Evolutionary conservation across 2,888 invertebrate genomes (phyloP), one percentile per base, ranked within the genome.

Genomic region (Drosophila atroscutellata): DNA sequence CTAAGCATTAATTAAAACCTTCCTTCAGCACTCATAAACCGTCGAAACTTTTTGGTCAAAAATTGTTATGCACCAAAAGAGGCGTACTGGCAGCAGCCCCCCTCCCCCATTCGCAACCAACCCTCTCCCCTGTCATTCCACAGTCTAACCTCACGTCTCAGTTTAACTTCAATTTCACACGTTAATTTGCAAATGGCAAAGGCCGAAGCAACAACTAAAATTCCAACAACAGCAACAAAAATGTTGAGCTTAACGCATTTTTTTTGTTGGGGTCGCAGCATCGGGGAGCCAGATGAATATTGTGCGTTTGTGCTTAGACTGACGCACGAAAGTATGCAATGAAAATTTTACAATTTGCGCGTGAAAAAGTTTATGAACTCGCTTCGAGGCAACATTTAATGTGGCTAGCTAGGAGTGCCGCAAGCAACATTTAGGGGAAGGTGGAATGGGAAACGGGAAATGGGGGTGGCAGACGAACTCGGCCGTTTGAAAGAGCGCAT

Each of bases 291-390:
- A 64, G 68, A 51, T 63, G 37, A 52, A 52, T 63, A 52, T 57
- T 64, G 73, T 81, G 66, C 82, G 75, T 60, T 74, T 82, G 61
- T 61, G 54, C 56, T 72, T 52, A 39, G 52, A 39, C 36, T 59
- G 72, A 62, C 85, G 80, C 83, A 72, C 66, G 28, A 80, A 83
- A 83, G 83, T 83, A 85, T 82, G 83, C 83, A 83, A 83, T 83
- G 77, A 80, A 85, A 83, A 83, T 85, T 83, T 82, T 83, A 85
- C 83, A 83, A 83, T 85, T 85, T 85, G 77, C 83, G 80, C 86
- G 72, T 80, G 85, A 71, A 77, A 85, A 83, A 85, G 54, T 83
- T 83, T 85, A 83, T 74, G 83, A 85, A 82, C 76, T 73, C 72
- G 73, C 80, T 85, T 82, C 55, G 57, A 68, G 78, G 85, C 85